Evolutionary conservation across 2,888 invertebrate genomes (phyloP), one percentile per base, ranked within the genome.

Genomic region (Drosophila dives): DNA sequence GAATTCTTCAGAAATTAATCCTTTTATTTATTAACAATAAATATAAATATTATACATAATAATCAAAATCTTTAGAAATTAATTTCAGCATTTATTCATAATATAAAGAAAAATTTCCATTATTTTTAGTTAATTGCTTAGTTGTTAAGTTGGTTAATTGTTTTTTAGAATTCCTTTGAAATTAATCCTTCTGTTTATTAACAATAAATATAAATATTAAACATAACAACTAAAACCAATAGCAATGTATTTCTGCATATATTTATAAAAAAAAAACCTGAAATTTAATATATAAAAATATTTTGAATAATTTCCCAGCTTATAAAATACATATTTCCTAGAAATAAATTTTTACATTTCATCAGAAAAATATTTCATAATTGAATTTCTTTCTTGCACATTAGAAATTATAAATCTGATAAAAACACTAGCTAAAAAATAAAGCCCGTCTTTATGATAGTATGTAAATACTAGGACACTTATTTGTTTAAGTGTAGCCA

Each of bases 401-500:
- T 40, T 8, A 40, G 10, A 10, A 8, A 40, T 3, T 6, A 20
- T 15, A 36, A 17, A 17, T 3, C 38, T 17, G 12, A 12, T 7
- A 20, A 20, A 17, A 49, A 17, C 10, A 26, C 8, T 10, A 5
- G 3, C 15, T 17, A 17, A 0, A 26, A 2, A 49, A 10, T 17
- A 0, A 7, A 26, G 17, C 17, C 10, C 17, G 2, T 1, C 2
- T 23, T 5, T 6, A 29, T 6, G 6, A 29, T 29, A 6, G 29
- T 29, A 29, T 29, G 6, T 6, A 1, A 29, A 29, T 36, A 17
- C 7, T 48, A 7, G n/a, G 29, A 17, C 17, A 29, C n/a, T 6
- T 34, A 33, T 53, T 53, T 34, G n/a, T 53, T 34, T 17, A 3
- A 54, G 56, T 56, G 56, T 40, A 54, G 20, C 15, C 45, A 40